Evolutionary conservation across 2,888 invertebrate species (phyloP).

Genomic region (Ganaspis brasiliensis): DNA sequence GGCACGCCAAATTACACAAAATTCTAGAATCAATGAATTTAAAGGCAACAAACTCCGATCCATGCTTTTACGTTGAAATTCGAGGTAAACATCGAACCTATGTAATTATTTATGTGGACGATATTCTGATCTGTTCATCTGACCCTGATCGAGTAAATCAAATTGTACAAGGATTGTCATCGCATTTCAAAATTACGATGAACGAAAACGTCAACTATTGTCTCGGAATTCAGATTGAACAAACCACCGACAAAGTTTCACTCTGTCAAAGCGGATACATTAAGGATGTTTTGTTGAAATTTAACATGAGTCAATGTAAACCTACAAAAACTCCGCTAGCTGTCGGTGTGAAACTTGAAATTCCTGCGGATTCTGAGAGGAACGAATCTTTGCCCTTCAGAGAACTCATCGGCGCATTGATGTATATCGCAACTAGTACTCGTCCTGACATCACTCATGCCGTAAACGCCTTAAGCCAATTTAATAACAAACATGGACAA

Average conservation of each 20-base stretch:
- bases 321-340: neutral
- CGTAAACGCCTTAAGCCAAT: no score
- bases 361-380: no score
- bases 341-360: neutral
- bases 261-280: conserved; percentile 14
- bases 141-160: neutral
- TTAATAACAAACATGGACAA: no score
- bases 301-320: neutral
- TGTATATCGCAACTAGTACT: no score
- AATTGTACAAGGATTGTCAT: neutral
- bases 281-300: neutral
- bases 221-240: conserved; percentile 20
- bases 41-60: neutral
- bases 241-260: neutral
- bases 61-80: conserved; percentile 14
- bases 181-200: conserved; percentile 6
- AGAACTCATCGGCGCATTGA: no score
- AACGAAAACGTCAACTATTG: conserved; percentile 7
- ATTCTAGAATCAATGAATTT: conserved; percentile 2
- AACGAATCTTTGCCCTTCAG: no score
- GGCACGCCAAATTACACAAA: neutral
- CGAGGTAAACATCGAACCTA: neutral
- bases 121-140: neutral
- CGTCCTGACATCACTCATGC: no score
- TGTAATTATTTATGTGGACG: conserved; percentile 12